Conservation (phyloP, 1,140 invertebrate genomes). For the Papilio helenus region DNA sequence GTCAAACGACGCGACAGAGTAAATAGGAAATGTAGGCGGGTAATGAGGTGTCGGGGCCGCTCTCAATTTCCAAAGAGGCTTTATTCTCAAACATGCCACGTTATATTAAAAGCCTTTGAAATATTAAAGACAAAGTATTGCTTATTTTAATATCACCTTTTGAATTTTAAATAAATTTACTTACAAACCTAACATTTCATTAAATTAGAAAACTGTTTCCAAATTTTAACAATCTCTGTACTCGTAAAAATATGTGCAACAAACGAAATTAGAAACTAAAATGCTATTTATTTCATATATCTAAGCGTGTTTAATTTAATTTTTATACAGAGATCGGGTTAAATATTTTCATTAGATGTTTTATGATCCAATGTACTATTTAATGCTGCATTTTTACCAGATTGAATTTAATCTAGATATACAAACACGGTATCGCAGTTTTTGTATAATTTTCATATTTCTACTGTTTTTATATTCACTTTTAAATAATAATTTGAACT, state of each 20-base stretch:
- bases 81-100: constrained; percentile 1
- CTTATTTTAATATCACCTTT: neutral
- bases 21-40: constrained; percentile 31
- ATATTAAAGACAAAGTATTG: neutral
- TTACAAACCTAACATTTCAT: too few species aligned
- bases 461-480: too few species aligned
- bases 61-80: constrained; percentile 21
- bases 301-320: neutral
- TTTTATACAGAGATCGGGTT: neutral
- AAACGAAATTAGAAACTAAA: neutral
- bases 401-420: neutral
- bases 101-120: constrained; percentile 20
- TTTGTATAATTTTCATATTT: too few species aligned
- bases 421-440: neutral
- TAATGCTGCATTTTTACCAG: neutral
- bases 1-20: constrained; percentile 26
- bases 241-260: neutral
- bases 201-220: neutral
- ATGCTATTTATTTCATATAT: neutral
- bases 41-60: constrained; percentile 5
- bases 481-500: too few species aligned
- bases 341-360: neutral
- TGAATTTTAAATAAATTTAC: neutral
- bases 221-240: neutral
- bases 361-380: neutral